Conservation (phyloP, 23 tunicate genomes). For the Corella eumyota region DNA sequence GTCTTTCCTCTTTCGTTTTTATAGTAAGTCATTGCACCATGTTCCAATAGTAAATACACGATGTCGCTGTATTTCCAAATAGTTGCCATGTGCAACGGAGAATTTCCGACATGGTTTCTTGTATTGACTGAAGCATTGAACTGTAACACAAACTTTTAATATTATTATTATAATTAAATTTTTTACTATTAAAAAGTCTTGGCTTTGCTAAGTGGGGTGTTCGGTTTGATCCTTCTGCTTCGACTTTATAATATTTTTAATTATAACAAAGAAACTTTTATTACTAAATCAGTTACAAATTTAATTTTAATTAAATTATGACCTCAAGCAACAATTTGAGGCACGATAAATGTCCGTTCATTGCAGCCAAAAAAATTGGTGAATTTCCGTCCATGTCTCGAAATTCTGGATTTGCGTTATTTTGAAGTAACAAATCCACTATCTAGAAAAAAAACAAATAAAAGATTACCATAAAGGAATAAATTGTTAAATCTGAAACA, state of each 20-base stretch:
- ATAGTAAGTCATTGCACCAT: constrained; percentile 60
- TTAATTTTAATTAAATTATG: not conserved
- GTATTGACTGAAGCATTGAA: constrained; percentile 55
- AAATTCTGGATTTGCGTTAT: constrained; percentile 31
- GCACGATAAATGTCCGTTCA: constrained; percentile 44
- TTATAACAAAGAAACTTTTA: no score
- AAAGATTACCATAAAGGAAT: no score
- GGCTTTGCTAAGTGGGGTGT: no score
- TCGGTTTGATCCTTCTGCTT: no score
- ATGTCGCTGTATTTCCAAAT: constrained; percentile 62
- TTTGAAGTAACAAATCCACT: constrained; percentile 23
- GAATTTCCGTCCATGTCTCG: constrained; percentile 56
- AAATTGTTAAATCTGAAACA: no score
- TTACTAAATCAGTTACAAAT: no score
- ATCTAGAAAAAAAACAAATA: no score
- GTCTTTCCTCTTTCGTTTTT: constrained; percentile 65
- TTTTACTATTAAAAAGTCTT: no score
- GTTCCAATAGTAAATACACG: constrained; percentile 32
- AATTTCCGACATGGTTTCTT: constrained; percentile 63
- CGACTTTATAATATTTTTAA: no score
- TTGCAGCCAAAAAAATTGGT: constrained; percentile 62
- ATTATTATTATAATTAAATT: no score
- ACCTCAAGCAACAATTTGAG: constrained; percentile 34
- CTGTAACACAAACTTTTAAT: no score
- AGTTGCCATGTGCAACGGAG: constrained; percentile 75